phyloP scores from a whole-genome alignment of 2,113 vertebrate species.

The Excalfactoria chinensis region DNA sequence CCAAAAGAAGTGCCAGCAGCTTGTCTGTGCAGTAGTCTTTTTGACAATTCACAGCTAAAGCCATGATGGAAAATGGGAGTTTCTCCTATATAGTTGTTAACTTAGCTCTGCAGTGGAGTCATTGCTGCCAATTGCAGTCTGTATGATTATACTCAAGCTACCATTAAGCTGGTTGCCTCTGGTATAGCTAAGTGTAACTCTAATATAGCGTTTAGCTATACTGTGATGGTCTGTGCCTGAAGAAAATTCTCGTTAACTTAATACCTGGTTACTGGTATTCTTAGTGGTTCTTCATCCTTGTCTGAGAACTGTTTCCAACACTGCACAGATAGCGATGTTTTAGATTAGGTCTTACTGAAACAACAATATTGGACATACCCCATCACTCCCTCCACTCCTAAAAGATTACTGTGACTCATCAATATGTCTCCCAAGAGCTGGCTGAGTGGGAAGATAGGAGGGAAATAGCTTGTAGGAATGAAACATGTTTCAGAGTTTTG shows the following conservation, averaged over 20 bases:
- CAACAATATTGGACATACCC: background rate
- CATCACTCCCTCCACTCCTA: background rate
- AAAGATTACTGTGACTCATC: background rate
- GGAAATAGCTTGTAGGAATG: background rate
- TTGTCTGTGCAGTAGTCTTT: accelerated
- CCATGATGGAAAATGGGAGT: no score
- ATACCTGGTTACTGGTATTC: accelerated
- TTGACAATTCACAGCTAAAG: accelerated
- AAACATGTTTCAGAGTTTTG: background rate
- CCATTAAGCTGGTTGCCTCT: background rate
- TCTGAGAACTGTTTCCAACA: background rate
- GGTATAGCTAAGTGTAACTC: background rate
- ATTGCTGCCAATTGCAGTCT: background rate
- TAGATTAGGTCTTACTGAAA: accelerated
- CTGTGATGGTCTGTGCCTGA: background rate
- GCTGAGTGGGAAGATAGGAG: background rate
- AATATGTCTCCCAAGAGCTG: background rate
- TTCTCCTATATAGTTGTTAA: accelerated
- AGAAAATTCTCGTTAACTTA: background rate
- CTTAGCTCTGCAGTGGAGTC: accelerated
- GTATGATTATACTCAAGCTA: no score
- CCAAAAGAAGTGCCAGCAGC: background rate
- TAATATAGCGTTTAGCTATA: background rate
- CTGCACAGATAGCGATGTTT: accelerated
- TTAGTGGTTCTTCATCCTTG: background rate